Evolutionary conservation across 2,888 invertebrate species (phyloP), one percentile per base, ranked within the genome.

Genomic region (Leptinotarsa tumamoca): DNA sequence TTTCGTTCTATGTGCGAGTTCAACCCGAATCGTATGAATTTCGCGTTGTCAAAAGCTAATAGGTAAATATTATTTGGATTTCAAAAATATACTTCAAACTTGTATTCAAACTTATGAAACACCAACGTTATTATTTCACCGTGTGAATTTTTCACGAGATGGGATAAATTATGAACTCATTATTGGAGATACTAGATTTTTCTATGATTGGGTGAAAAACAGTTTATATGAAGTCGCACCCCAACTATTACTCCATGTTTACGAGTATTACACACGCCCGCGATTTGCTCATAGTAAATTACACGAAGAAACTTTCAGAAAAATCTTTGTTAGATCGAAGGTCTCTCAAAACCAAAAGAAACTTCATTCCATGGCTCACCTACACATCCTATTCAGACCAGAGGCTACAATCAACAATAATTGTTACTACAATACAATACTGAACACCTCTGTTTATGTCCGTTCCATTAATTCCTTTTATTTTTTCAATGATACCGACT

Each of bases 341-440:
- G 63, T 63, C 63, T 63, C 3, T 63, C 63, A 63, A 33, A 33
- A 63, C 18, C 63, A 63, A 63, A 33, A 43, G 63, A 63, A 63
- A 63, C 63, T 33, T 18, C 13, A 63, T 63, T 63, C 63, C 63
- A n/a, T 18, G 63, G n/a, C 63, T 63, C 63, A 63, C 63, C 63
- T 33, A 63, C 63, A 63, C 63, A 63, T 63, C 63, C 63, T 10
- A 43, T 63, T 63, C n/a, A n/a, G n/a, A 43, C 63, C 63, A 15
- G 33, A n/a, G 63, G 63, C 63, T n/a, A 63, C 43, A n/a, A 63
- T 63, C 33, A 63, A 63, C 63, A 63, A 33, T 33, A 63, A 63
- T 63, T 63, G 18, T 63, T 43, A 33, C 63, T 43, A 33, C 27
- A 63, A 63, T n/a, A 63, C 63, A 63, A 63, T 63, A n/a, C 63